Base-by-base conservation (phyloP, 37 sponge, comb jelly and placozoan species). In the Halichondria panicea region DNA sequence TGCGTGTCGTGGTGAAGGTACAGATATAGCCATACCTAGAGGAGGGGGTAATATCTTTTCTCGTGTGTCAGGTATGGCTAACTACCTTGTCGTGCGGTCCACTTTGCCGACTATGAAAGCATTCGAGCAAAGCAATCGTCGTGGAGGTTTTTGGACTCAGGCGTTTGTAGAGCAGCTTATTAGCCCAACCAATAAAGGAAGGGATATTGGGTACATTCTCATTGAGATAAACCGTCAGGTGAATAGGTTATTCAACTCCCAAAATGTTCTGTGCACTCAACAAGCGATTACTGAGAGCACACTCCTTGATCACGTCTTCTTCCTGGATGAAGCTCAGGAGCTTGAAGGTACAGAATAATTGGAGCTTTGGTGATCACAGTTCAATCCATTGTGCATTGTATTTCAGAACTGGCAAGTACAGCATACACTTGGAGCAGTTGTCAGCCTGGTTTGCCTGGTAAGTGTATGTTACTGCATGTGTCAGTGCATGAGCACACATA, bases 71-170 rank as follows among this genome's bases (percentile, higher is more conserved):
- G n/a, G 60, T 21, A 27, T 0, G 19, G 71, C 43, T 1, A 83
- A 83, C 62, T 55, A 57, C 33, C 41, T 75, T 18, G 11, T 75
- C 2, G 75, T 68, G 15, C 56, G 41, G 30, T 83, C 83, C 2
- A 83, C 83, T 3, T 28, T 83, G 28, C 66, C 75, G 27, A 48
- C 37, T n/a, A 57, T 43, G 45, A 36, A 56, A 37, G 32, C 83
- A 40, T 75, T 57, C n/a, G 83, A 83, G 68, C 62, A 80, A n/a
- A n/a, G n/a, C n/a, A 4, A 9, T 60, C 22, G 9, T 37, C n/a
- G 28, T 45, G 79, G 79, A 22, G 74, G 82, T 2, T 28, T 75
- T 1, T 83, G 83, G 83, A 53, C 68, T 57, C 46, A 53, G 2
- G 12, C 13, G 18, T 15, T 83, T 21, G 55, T 76, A 4, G 3